Conservation (phyloP, 2,113 vertebrate genomes). For the Philantomba maxwellii region DNA sequence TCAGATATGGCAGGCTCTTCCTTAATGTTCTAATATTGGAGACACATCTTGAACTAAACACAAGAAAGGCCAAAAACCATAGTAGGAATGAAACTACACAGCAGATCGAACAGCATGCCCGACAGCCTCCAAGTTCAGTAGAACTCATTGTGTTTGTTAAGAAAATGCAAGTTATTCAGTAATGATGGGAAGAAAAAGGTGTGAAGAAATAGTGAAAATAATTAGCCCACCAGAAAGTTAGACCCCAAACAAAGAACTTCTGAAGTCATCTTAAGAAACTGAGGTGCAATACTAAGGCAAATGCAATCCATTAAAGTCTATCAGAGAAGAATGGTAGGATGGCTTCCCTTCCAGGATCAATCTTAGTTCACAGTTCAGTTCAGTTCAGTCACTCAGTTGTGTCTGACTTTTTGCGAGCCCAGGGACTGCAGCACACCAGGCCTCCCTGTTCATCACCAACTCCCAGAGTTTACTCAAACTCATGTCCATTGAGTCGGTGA, state of each 20-base stretch:
- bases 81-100: background rate
- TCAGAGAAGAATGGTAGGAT: background rate
- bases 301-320: background rate
- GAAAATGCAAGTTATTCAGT: background rate
- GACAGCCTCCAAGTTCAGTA: background rate
- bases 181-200: background rate
- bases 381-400: background rate
- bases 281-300: background rate
- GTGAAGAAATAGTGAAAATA: background rate
- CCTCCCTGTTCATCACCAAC: background rate
- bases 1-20: background rate
- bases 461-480: background rate
- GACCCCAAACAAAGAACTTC: background rate
- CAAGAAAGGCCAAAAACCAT: background rate
- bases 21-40: background rate
- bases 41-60: background rate
- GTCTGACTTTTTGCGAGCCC: accelerated
- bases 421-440: background rate
- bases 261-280: background rate
- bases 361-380: background rate
- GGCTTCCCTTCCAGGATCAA: background rate
- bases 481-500: background rate
- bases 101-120: background rate
- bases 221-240: background rate
- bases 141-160: background rate